Conservation (phyloP, 2,113 vertebrate genomes). For the Marcusenius ussheri region DNA sequence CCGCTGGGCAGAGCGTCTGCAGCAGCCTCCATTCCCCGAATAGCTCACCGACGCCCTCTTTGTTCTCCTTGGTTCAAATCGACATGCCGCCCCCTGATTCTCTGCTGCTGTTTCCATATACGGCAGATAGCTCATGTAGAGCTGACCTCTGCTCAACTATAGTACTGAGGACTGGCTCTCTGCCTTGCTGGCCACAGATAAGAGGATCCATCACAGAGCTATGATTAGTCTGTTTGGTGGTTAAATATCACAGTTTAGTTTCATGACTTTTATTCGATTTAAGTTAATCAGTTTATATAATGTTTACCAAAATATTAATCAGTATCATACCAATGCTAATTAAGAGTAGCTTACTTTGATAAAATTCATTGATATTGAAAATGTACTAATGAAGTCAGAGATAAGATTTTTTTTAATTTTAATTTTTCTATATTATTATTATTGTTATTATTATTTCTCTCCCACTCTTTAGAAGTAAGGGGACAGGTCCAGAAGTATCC, state of each 20-base stretch:
- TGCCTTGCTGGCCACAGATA: background rate
- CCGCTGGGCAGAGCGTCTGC: background rate
- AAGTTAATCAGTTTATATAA: background rate
- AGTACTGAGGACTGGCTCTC: background rate
- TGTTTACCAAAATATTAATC: background rate
- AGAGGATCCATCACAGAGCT: background rate
- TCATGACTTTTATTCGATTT: background rate
- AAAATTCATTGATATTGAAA: background rate
- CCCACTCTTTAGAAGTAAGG: background rate
- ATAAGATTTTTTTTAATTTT: background rate
- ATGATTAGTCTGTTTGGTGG: conserved; percentile 6
- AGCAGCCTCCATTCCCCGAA: background rate
- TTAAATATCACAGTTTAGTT: background rate
- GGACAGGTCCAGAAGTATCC: background rate
- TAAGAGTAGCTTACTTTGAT: background rate
- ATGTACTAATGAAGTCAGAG: background rate
- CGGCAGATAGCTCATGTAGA: background rate
- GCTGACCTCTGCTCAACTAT: background rate
- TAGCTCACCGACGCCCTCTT: conserved; percentile 3
- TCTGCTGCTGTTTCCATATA: background rate
- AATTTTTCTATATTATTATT: background rate
- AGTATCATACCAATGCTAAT: background rate
- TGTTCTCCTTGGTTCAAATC: background rate
- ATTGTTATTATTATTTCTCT: background rate
- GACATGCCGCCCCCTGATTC: background rate